These are phyloP conservation scores for Scophthalmus maximus DNA, from an alignment of 2,113 vertebrate genomes.

Conservation along the genomic window DNA sequence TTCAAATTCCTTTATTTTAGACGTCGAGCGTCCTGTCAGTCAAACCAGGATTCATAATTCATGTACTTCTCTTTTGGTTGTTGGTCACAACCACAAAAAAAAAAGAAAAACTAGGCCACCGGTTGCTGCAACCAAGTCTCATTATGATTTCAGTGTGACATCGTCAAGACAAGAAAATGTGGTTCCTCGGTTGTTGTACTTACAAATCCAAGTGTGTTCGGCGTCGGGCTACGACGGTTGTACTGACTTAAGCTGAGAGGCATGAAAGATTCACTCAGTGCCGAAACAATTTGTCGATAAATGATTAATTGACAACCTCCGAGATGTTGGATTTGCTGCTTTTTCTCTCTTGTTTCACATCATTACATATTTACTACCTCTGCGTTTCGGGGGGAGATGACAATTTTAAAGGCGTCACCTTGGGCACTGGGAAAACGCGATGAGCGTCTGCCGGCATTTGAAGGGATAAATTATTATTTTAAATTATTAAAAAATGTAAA, in stretches of 20 bases:
- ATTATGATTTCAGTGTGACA: constrained; percentile 28
- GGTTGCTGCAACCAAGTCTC: neutral
- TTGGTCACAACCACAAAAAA: constrained; percentile 30
- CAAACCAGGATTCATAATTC: constrained; percentile 21
- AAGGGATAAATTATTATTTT: too few relatives aligned
- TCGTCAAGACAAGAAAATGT: neutral
- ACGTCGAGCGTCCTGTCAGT: constrained; percentile 34
- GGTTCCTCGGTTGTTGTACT: too few relatives aligned
- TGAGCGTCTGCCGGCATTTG: neutral
- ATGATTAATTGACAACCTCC: too few relatives aligned
- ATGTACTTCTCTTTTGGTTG: constrained; percentile 11
- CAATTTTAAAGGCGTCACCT: neutral
- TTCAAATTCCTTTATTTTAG: constrained; percentile 12
- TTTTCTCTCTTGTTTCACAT: too few relatives aligned
- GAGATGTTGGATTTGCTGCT: too few relatives aligned
- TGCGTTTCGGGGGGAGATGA: neutral
- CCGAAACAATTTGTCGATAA: too few relatives aligned
- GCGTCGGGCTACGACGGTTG: too few relatives aligned
- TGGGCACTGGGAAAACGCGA: neutral
- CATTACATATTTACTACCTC: neutral
- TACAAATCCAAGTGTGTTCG: too few relatives aligned
- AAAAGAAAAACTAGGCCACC: too few relatives aligned
- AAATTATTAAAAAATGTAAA: too few relatives aligned
- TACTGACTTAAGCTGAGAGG: too few relatives aligned
- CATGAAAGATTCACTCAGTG: too few relatives aligned